phyloP scores from a whole-genome alignment of 1,140 invertebrate species.

The Subanguina moxae region DNA sequence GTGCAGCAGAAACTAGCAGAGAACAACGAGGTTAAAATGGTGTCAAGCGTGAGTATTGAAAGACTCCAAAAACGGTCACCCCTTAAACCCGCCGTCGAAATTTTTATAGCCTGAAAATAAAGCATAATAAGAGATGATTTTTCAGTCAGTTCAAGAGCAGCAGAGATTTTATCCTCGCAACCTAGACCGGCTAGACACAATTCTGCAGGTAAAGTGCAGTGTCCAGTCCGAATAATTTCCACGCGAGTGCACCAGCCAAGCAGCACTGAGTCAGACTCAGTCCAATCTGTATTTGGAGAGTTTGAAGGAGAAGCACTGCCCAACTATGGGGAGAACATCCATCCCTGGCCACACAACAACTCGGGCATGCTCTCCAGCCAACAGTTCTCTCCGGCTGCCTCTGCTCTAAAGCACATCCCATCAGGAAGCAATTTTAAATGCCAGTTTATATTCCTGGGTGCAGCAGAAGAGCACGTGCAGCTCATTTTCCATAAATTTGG shows the following conservation, averaged over 20 bases:
- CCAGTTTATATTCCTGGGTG: conserved; percentile 52
- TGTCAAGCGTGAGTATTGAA: too few species aligned
- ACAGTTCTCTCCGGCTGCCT: not conserved
- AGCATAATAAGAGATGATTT: too few species aligned
- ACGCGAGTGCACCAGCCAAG: conserved; percentile 7
- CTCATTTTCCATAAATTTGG: conserved; percentile 41
- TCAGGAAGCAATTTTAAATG: conserved; percentile 32
- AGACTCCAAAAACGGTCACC: too few species aligned
- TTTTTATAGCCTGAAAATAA: too few species aligned
- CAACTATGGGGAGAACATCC: conserved; percentile 2
- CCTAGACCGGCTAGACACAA: not conserved
- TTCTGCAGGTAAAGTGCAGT: not conserved
- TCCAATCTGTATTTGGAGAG: not conserved
- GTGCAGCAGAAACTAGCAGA: too few species aligned
- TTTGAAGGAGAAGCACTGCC: not conserved
- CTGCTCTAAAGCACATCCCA: not conserved
- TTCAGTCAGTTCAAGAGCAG: too few species aligned
- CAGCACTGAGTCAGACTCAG: not conserved
- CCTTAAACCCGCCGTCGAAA: too few species aligned
- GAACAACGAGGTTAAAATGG: too few species aligned
- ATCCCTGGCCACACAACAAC: conserved; percentile 10
- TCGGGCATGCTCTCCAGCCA: not conserved
- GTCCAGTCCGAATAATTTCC: conserved; percentile 1
- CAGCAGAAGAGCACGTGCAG: conserved; percentile 46
- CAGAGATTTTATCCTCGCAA: not conserved